Base-by-base conservation (phyloP, 2,888 invertebrate species). In the Drosophila vallismaia region DNA sequence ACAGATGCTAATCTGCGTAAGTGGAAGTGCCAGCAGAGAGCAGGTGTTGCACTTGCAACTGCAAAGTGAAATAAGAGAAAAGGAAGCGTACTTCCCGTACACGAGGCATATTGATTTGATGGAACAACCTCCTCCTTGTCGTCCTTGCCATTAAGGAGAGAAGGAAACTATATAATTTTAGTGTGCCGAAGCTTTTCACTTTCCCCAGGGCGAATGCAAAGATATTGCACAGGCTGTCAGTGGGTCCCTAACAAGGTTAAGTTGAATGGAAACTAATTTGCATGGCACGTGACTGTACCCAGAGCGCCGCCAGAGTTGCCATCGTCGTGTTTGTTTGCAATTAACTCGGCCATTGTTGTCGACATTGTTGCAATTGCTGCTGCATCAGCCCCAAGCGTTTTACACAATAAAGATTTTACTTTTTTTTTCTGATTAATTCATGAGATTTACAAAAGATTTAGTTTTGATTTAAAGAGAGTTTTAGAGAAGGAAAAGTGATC, bases 1-100 rank as follows among this genome's bases (percentile, higher is more conserved):
- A 77, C 76, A 72, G 86, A 81, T 86, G 76, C 81, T 84, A 86
- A 86, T 81, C 86, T 86, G 78, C 74, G 81, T 83, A 86, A 86
- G 81, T 81, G 81, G 81, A 74, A 80, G 84, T 77, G 81, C 77
- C 77, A 77, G 83, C 77, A 19, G 19, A 1, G 14, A 75, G 83
- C 83, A 86, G 83, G 84, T 75, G 79, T 72, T 24, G 63, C 63
- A 48, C n/a, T n/a, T 29, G 44, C 40, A 10, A 10, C n/a, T 38
- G 36, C 5, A 31, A 33, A 33, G 12, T 42, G 42, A 2, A 14
- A 19, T 14, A 4, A 14, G 12, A 38, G n/a, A 33, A 33, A 10
- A 33, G 33, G 38, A n/a, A n/a, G 1, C n/a, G 4, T 4, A 7
- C 14, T 14, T 40, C 40, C 14, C 28, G 28, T 3, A 40, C 40